Base-by-base conservation (phyloP, 2,888 invertebrate species). In the Shargacucullia verbasci region DNA sequence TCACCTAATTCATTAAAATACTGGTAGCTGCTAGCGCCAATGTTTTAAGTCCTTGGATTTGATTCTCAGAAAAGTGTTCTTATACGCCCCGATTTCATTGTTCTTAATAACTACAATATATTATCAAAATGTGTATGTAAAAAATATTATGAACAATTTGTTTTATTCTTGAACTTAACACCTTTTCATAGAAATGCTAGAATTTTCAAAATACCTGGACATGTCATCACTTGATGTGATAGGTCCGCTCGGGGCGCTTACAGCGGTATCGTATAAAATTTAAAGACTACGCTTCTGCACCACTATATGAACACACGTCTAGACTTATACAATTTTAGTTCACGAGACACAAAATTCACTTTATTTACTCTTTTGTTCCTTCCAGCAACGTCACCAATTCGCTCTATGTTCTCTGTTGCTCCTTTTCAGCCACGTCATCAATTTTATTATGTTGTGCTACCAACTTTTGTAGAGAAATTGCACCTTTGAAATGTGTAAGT, bases 301-400 rank as follows among this genome's bases (percentile, higher is more conserved):
- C 35, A 35, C 4, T 10, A 25, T 7, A 35, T 45, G 45, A 34
- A 20, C 45, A 45, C 20, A 35, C 14, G 33, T 34, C 44, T 44
- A 34, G 44, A 44, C 33, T 13, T 34, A 34, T 43, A 31, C 14
- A 11, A 31, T 43, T 43, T 29, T 2, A 44, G 15, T 44, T 20
- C 34, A 33, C 34, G n/a, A 8, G 25, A 34, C 20, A n/a, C n/a
- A 34, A 14, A 33, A 20, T 44, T 11, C 37, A 41, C 10, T 41
- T 27, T 41, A 41, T 41, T 41, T 29, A 41, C 41, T 41, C 29
- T 38, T n/a, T n/a, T 14, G 20, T 4, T 20, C 20, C 20, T 20
- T 20, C 4, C 20, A 20, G 20, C 20, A 2, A 20, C 4, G 20
- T 20, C 20, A 20, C 20, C 20, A 20, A 20, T 20, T 20, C 20